These are phyloP conservation scores for Callopanchax toddi DNA, from an alignment of 2,113 vertebrate genomes.

Conservation along the genomic window DNA sequence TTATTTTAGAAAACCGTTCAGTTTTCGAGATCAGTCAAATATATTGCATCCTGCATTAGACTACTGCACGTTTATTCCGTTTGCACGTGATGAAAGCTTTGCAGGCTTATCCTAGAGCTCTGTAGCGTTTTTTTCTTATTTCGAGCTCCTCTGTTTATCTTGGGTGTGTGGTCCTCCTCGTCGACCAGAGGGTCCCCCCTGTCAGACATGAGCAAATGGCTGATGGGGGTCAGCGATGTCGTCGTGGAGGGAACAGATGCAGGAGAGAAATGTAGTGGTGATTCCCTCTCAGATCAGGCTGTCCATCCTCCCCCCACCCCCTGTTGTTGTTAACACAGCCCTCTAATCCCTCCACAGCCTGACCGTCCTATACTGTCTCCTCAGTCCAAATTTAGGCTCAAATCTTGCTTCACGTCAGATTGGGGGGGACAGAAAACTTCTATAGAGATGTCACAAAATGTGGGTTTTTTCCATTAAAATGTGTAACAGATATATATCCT, in stretches of 20 bases:
- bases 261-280: conserved; percentile 67
- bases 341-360: conserved; percentile 56
- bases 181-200: conserved; percentile 28
- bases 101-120: neutral
- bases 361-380: conserved; percentile 40
- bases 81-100: conserved; percentile 5
- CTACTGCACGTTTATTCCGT: neutral
- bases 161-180: conserved; percentile 55
- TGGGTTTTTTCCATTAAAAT: no score
- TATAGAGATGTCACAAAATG: no score
- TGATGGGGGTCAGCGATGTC: conserved; percentile 52
- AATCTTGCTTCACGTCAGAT: no score
- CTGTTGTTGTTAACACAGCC: conserved; percentile 55
- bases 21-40: neutral
- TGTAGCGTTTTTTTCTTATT: conserved; percentile 8
- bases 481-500: no score
- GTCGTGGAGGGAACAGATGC: conserved; percentile 75
- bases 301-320: conserved; percentile 46
- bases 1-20: conserved; percentile 39
- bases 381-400: neutral
- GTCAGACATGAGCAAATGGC: conserved; percentile 57
- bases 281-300: conserved; percentile 50
- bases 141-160: conserved; percentile 32
- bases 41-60: neutral
- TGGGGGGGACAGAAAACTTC: no score